Percentiles rank a stretch among this genome's conserved stretches.
These are phyloP conservation scores for Leucoraja erinaceus DNA, from an alignment of 2,113 vertebrate species.

Conservation along the genomic window DNA sequence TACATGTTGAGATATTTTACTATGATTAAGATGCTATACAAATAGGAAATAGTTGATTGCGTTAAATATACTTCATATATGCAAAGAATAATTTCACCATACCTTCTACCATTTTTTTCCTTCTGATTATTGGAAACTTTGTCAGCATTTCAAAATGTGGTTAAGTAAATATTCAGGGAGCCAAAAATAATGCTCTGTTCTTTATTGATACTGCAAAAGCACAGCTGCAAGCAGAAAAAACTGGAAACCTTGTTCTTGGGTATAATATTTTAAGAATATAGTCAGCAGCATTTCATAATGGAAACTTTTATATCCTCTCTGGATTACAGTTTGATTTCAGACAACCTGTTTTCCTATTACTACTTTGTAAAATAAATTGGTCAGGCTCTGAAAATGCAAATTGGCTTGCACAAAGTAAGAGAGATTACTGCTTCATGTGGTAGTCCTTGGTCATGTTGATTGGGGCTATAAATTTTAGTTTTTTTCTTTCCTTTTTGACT, in stretches of 20 bases:
- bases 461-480: background rate
- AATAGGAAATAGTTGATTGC: no score
- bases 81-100: background rate
- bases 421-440: background rate
- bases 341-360: background rate
- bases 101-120: background rate
- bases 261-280: background rate
- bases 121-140: background rate
- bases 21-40: no score
- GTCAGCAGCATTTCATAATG: background rate
- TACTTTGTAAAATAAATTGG: background rate
- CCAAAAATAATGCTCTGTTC: conserved; percentile 13
- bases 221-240: background rate
- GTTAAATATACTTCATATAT: background rate
- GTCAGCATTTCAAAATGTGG: background rate
- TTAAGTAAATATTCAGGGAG: background rate
- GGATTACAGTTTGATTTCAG: background rate
- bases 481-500: background rate
- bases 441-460: background rate
- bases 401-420: background rate
- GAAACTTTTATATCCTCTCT: background rate
- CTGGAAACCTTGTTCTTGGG: background rate
- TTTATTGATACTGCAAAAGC: background rate
- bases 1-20: no score
- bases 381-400: background rate